These are phyloP conservation scores for Nemoura dubitans DNA, from an alignment of 2,888 invertebrate species.

Conservation along the genomic window DNA sequence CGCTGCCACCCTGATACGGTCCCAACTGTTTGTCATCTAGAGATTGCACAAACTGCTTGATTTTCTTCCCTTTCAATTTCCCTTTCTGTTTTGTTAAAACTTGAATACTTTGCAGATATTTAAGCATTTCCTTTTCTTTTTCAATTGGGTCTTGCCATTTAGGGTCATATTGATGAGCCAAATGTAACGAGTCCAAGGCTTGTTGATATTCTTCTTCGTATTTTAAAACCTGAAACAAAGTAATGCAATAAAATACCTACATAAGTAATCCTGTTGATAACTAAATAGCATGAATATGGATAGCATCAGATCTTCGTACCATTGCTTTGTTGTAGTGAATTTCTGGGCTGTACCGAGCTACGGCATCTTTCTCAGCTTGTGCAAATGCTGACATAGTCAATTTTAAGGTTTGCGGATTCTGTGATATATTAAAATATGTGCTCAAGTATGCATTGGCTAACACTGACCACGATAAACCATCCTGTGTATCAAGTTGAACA, in stretches of 20 bases:
- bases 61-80: constrained; percentile 76
- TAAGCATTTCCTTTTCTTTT: constrained; percentile 69
- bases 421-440: constrained; percentile 78
- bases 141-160: constrained; percentile 74
- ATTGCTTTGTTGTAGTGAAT: constrained; percentile 85
- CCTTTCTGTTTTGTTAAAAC: constrained; percentile 73
- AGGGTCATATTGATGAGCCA: constrained; percentile 76
- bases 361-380: constrained; percentile 78
- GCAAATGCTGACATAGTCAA: constrained; percentile 81
- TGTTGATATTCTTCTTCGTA: constrained; percentile 80
- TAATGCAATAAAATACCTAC: constrained; percentile 30
- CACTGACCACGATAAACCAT: constrained; percentile 85
- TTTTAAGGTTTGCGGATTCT: constrained; percentile 76
- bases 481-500: constrained; percentile 77
- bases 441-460: constrained; percentile 87
- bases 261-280: neutral
- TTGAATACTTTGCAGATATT: constrained; percentile 72
- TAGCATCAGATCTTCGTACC: constrained; percentile 65
- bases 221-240: constrained; percentile 71
- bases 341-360: constrained; percentile 78
- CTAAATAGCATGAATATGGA: too few species aligned
- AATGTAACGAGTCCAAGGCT: constrained; percentile 74
- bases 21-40: constrained; percentile 76
- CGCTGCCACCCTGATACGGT: constrained; percentile 63
- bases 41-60: constrained; percentile 74